Conservation (phyloP, 2,797 vertebrate species). For the Pipistrellus kuhlii region DNA sequence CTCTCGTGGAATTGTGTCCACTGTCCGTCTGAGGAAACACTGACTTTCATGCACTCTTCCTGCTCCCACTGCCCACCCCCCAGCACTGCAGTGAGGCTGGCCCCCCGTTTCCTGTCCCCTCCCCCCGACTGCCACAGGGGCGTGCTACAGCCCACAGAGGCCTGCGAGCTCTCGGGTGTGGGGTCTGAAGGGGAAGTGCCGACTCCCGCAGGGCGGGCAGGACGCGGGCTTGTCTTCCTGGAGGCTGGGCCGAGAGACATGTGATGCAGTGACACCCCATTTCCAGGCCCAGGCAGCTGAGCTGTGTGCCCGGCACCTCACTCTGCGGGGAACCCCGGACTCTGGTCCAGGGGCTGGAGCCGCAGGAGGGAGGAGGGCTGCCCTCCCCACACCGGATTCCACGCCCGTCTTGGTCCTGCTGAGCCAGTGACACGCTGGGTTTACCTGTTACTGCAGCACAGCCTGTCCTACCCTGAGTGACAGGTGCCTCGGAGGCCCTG, state of each 20-base stretch:
- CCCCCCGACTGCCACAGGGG: not conserved
- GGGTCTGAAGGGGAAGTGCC: not conserved
- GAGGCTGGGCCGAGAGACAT: not conserved
- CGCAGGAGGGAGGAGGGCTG: not conserved
- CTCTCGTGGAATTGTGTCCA: not conserved
- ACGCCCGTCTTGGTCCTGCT: not conserved
- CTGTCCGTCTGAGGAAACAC: not conserved
- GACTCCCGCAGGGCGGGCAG: not conserved
- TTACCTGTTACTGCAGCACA: not conserved
- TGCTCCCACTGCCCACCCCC: not conserved
- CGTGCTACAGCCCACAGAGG: not conserved
- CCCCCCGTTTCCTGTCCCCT: not conserved
- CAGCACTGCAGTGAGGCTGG: too few relatives aligned
- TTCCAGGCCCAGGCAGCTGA: not conserved
- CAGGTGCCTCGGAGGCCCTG: accelerated
- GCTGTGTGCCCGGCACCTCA: accelerated
- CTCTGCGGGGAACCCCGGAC: not conserved
- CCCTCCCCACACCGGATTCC: not conserved
- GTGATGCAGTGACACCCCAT: not conserved
- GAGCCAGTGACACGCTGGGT: not conserved
- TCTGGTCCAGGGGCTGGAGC: not conserved
- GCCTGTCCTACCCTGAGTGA: not conserved
- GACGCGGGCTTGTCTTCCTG: not conserved
- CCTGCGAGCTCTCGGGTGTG: not conserved
- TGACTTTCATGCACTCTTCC: not conserved